Evolutionary conservation across 2,888 invertebrate species (phyloP), one percentile per base, ranked within the genome.

Genomic region (Drosophila anceps): DNA sequence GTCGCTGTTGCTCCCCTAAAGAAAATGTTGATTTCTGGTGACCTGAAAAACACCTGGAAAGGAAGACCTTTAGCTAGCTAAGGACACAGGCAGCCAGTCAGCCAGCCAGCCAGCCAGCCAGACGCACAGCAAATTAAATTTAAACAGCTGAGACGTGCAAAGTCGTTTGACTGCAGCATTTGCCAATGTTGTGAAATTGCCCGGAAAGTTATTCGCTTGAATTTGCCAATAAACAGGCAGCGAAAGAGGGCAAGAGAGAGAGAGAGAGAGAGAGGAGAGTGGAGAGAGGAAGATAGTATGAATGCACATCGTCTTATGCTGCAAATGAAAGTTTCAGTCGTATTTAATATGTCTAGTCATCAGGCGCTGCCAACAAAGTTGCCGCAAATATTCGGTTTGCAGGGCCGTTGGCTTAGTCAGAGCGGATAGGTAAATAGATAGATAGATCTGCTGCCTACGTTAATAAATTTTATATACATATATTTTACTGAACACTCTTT

Each of bases 11-110:
- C 6, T 13, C 53, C 24, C 24, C 27, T 50, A 48, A 51, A 59
- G 64, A 79, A 50, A 76, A 86, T 84, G 89, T 86, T 84, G 89
- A 87, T 88, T 88, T 88, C 79, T 76, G 71, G 75, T 76, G 82
- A 88, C 87, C 82, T 86, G 86, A 74, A 87, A 88, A 88, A 80
- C 62, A 67, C 50, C 50, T 50, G 31, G 18, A 12, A 50, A 33
- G 50, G 31, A 20, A 50, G 64, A 74, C 46, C 63, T 50, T 31
- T 58, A 69, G 57, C 57, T 55, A 31, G 37, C 18, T 13, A 31
- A 37, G 39, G 18, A 50, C 31, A 50, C 53, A 53, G 20, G 5
- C 15, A 37, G 37, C 5, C 41, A 46, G 51, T 12, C 24, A 35
- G 51, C 7, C 44, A 27, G 39, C 44, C 24, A 53, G 51, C 4